A percentile compares a stretch with the other conserved stretches of the same genome.
Evolutionary conservation across 2,797 vertebrate species (phyloP).

Genomic region (Sebastes iracundus): DNA sequence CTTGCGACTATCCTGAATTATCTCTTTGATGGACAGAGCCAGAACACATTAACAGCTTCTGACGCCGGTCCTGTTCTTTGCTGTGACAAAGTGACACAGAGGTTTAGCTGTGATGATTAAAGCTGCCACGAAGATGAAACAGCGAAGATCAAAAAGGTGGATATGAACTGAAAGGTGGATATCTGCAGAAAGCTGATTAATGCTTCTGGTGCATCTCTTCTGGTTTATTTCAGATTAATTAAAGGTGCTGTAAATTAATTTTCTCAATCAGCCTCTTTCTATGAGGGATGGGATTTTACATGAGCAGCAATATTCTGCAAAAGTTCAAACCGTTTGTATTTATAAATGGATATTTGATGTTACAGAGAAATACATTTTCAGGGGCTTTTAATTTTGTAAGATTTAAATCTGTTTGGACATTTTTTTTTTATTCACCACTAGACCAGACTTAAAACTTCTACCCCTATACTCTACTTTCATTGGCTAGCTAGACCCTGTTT

Average conservation of each 20-base stretch:
- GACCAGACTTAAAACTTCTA: background rate
- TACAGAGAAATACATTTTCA: rapidly evolving
- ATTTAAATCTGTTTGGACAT: background rate
- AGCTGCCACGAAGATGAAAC: slow-evolving; percentile 23
- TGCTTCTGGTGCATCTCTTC: slow-evolving; percentile 1
- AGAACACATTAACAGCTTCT: background rate
- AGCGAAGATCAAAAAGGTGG: slow-evolving; percentile 28
- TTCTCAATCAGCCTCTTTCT: background rate
- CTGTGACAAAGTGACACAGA: background rate
- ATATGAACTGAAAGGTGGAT: background rate
- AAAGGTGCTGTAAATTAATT: background rate
- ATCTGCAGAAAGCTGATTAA: slow-evolving; percentile 9
- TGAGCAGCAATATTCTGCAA: background rate
- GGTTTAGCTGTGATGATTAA: background rate
- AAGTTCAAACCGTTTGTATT: too few relatives aligned
- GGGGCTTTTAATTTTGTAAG: background rate
- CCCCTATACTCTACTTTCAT: background rate
- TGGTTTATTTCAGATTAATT: background rate
- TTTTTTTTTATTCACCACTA: background rate
- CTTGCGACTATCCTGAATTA: background rate
- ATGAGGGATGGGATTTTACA: rapidly evolving
- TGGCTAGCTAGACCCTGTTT: background rate
- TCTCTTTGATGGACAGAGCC: slow-evolving; percentile 33
- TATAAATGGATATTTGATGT: too few relatives aligned
- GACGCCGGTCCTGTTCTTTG: background rate